These are phyloP conservation scores for Leptinotarsa haldemani DNA, from an alignment of 2,888 invertebrate species.

Conservation along the genomic window DNA sequence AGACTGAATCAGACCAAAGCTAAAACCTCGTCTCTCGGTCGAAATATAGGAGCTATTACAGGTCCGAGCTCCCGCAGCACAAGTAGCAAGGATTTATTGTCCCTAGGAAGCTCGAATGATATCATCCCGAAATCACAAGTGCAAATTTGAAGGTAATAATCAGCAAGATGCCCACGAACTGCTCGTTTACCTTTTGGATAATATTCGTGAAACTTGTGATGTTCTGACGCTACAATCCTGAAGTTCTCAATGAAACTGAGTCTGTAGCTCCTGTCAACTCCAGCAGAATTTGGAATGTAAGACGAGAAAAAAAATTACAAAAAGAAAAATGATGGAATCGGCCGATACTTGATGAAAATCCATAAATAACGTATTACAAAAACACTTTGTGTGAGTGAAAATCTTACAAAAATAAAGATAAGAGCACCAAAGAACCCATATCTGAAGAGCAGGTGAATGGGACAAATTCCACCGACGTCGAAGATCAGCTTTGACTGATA, in stretches of 20 bases:
- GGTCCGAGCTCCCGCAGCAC: conserved; percentile 75
- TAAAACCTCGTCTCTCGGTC: conserved; percentile 83
- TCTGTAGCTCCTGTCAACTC: conserved; percentile 49
- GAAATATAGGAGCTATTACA: conserved; percentile 78
- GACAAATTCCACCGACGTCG: conserved; percentile 48
- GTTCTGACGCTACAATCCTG: conserved; percentile 74
- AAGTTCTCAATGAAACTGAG: conserved; percentile 60
- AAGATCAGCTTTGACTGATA: conserved; percentile 56
- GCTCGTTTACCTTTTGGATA: conserved; percentile 86
- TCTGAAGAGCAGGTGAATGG: conserved; percentile 56
- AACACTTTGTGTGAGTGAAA: too few species aligned
- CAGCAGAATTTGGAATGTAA: conserved; percentile 60
- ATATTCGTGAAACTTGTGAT: conserved; percentile 86
- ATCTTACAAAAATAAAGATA: too few species aligned
- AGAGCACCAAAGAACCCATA: conserved; percentile 51
- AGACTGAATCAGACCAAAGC: conserved; percentile 73
- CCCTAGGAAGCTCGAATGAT: conserved; percentile 69
- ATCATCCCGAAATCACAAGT: conserved; percentile 68
- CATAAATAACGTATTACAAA: too few species aligned
- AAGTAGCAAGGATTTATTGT: conserved; percentile 79
- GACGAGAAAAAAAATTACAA: conserved; percentile 57
- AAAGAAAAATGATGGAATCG: too few species aligned
- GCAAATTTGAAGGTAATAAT: conserved; percentile 68
- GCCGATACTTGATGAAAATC: too few species aligned
- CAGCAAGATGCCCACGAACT: conserved; percentile 92